Evolutionary conservation across 92 coral and sea anemone species (phyloP), one percentile per base, ranked within the genome.

Genomic region (Epizoanthus illoricatus): DNA sequence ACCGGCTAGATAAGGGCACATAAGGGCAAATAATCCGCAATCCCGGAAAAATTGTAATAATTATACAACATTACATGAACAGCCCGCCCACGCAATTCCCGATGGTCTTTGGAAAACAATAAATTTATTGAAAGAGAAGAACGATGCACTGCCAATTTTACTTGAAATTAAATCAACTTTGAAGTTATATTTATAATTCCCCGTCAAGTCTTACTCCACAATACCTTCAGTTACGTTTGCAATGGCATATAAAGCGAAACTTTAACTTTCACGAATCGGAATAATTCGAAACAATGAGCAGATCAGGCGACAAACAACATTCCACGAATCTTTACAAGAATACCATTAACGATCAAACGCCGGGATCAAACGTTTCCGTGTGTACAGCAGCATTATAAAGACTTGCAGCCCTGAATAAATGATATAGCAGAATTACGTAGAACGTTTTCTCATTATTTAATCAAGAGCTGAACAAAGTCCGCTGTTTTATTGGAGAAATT

Each of bases 261-360:
- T 43, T 43, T 7, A 36, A n/a, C 17, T 62, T 62, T 8, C 24
- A 18, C 67, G 69, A 21, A 33, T 19, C 2, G 20, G 28, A 36
- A 63, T 28, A 28, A 63, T 28, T 5, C 68, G 68, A 20, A n/a
- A 20, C 39, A 64, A 36, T 8, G 17, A 60, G 20, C 17, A 20
- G 13, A 20, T 64, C 11, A 23, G 24, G 69, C 11, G 40, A 36
- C 72, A 33, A 68, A 72, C 76, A 72, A 72, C 59, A 72, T 47
- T 72, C 18, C 59, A 49, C 15, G 60, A 6, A 8, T 5, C 28
- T 23, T 72, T 72, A 33, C 18, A 54, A 72, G 76, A 72, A 45
- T 72, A 13, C 11, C 76, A 72, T 47, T 47, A 16, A n/a, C 61
- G 41, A 72, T 72, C 76, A 45, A 28, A 28, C 36, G 36, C 36